These are phyloP conservation scores for Protonemura montana DNA, from an alignment of 2,888 invertebrate genomes.

Conservation along the genomic window DNA sequence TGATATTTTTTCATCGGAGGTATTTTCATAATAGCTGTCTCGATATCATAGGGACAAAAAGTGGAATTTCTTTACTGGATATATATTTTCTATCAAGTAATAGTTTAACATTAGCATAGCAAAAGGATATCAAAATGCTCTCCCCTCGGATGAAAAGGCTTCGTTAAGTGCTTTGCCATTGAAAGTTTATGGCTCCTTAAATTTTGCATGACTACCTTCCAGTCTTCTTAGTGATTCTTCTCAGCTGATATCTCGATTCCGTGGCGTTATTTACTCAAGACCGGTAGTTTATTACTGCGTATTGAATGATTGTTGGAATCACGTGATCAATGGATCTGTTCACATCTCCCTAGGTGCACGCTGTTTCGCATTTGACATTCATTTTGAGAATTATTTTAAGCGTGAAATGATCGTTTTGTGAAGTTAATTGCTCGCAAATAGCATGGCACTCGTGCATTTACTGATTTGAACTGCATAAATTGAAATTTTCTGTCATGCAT, in stretches of 20 bases:
- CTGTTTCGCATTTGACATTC: too few relatives aligned
- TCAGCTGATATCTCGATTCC: background rate
- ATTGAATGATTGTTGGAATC: background rate
- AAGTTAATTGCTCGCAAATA: too few relatives aligned
- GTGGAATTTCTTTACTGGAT: background rate
- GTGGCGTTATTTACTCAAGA: background rate
- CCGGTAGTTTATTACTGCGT: background rate
- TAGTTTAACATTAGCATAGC: background rate
- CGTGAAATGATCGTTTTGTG: too few relatives aligned
- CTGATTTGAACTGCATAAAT: too few relatives aligned
- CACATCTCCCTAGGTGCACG: too few relatives aligned
- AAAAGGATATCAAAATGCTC: background rate
- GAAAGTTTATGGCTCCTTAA: background rate
- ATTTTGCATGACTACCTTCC: background rate
- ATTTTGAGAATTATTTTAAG: too few relatives aligned
- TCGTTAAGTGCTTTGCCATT: background rate
- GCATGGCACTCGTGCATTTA: too few relatives aligned
- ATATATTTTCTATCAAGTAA: background rate
- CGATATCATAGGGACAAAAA: background rate
- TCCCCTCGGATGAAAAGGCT: background rate
- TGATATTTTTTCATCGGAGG: background rate
- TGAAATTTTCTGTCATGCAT: too few relatives aligned
- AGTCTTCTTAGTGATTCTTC: background rate
- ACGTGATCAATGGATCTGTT: background rate
- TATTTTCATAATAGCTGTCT: background rate